These are phyloP conservation scores for Andrena dorsata DNA, from an alignment of 2,888 invertebrate genomes.

Conservation along the genomic window DNA sequence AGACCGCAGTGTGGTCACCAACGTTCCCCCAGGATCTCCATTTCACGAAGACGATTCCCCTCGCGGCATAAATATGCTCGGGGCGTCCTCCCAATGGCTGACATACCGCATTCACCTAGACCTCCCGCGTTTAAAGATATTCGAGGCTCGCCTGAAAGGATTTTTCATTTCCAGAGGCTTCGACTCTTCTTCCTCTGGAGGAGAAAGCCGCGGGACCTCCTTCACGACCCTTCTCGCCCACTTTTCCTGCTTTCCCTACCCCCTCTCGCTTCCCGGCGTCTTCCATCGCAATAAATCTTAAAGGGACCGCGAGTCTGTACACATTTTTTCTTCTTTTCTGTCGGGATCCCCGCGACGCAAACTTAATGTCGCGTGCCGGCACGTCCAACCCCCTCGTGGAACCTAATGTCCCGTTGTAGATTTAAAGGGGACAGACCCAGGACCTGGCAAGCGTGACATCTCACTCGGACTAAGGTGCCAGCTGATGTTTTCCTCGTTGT, in stretches of 20 bases:
- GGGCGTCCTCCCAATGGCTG: slow-evolving; percentile 21
- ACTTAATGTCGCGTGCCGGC: slow-evolving; percentile 62
- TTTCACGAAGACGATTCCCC: slow-evolving; percentile 24
- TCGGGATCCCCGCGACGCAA: slow-evolving; percentile 6
- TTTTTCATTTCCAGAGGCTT: slow-evolving; percentile 38
- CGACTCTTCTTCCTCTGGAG: background rate
- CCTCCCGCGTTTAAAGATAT: slow-evolving; percentile 31
- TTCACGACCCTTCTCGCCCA: background rate
- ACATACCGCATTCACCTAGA: slow-evolving; percentile 23
- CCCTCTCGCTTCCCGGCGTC: background rate
- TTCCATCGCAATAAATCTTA: slow-evolving; percentile 56
- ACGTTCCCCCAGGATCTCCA: slow-evolving; percentile 20
- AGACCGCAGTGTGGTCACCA: slow-evolving; percentile 24
- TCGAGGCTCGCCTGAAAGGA: slow-evolving; percentile 51
- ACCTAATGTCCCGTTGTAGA: slow-evolving; percentile 51
- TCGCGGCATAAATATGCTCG: slow-evolving; percentile 49
- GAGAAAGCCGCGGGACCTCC: background rate
- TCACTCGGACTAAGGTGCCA: background rate
- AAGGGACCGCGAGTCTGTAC: slow-evolving; percentile 12
- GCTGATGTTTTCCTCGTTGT: background rate
- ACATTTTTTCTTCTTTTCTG: slow-evolving; percentile 28
- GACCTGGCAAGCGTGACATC: background rate
- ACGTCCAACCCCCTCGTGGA: slow-evolving; percentile 14
- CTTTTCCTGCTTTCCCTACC: background rate
- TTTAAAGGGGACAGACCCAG: background rate